Percentiles rank a stretch among this genome's conserved stretches.
Conservation (phyloP, 2,888 invertebrate genomes). For the Drosophila melanosoma region DNA sequence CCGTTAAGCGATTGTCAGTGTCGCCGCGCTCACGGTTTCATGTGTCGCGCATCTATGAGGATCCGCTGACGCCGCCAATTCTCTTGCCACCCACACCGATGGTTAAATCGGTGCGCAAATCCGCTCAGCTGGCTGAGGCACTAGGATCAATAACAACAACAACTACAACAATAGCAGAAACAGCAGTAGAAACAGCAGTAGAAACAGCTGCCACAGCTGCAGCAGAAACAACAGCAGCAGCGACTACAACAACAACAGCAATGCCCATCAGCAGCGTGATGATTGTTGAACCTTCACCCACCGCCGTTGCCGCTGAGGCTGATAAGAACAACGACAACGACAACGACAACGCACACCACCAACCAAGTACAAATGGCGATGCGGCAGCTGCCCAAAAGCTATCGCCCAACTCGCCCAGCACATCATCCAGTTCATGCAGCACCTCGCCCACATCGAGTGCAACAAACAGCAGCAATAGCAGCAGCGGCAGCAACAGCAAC, state of each 20-base stretch:
- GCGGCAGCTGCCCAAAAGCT: constrained; percentile 27
- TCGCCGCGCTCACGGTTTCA: constrained; percentile 84
- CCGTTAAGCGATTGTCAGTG: constrained; percentile 81
- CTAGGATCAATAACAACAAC: neutral
- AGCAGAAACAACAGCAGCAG: constrained; percentile 10
- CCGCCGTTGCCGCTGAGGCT: constrained; percentile 1
- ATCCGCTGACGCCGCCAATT: constrained; percentile 83
- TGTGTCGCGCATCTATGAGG: constrained; percentile 83
- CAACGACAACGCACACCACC: constrained; percentile 36
- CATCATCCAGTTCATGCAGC: constrained; percentile 63
- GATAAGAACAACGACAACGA: constrained; percentile 10
- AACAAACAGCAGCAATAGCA: constrained; percentile 50
- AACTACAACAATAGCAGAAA: constrained; percentile 4
- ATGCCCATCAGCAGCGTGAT: constrained; percentile 65
- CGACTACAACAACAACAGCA: constrained; percentile 30
- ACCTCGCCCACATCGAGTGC: constrained; percentile 63
- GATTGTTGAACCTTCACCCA: constrained; percentile 60
- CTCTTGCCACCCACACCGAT: constrained; percentile 82
- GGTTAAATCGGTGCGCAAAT: constrained; percentile 64
- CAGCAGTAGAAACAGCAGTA: constrained; percentile 10
- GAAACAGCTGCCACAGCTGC: constrained; percentile 44
- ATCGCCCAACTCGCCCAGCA: constrained; percentile 50
- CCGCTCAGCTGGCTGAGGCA: constrained; percentile 49
- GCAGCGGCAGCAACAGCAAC: constrained; percentile 21
- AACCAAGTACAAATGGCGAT: constrained; percentile 44